Evolutionary conservation across 1,140 invertebrate genomes (phyloP).

Genomic region (Meloidogyne floridensis): DNA sequence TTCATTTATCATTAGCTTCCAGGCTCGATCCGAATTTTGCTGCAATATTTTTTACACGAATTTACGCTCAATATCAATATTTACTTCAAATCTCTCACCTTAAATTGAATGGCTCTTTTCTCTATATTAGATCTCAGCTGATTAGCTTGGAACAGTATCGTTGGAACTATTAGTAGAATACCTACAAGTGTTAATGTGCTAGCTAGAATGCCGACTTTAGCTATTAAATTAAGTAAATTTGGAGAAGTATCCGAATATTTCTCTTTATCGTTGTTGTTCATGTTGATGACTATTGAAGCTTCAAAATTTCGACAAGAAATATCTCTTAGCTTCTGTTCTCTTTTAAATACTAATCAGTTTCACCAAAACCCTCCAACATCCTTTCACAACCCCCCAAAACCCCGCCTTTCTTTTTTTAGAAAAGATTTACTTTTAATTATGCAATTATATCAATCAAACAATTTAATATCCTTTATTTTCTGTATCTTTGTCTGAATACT

Average conservation of each 20-base stretch:
- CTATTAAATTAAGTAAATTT: not conserved
- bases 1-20: constrained; percentile 16
- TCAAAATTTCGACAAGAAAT: no score
- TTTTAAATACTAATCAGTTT: no score
- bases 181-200: constrained; percentile 19
- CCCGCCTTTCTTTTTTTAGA: no score
- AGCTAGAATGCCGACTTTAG: constrained; percentile 17
- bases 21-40: constrained; percentile 20
- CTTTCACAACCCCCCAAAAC: no score
- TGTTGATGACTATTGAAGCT: no score
- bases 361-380: no score
- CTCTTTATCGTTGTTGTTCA: no score
- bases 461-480: no score
- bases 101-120: not conserved
- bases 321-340: no score
- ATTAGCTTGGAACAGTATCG: constrained; percentile 29
- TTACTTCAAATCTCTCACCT: not conserved
- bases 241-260: not conserved
- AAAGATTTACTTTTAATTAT: no score
- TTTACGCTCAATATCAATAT: not conserved
- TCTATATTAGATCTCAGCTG: constrained; percentile 8
- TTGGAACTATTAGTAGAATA: constrained; percentile 19
- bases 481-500: no score
- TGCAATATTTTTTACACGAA: not conserved
- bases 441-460: no score